These are phyloP conservation scores for Eupristina koningsbergeri DNA, from an alignment of 1,140 invertebrate species.

Conservation along the genomic window DNA sequence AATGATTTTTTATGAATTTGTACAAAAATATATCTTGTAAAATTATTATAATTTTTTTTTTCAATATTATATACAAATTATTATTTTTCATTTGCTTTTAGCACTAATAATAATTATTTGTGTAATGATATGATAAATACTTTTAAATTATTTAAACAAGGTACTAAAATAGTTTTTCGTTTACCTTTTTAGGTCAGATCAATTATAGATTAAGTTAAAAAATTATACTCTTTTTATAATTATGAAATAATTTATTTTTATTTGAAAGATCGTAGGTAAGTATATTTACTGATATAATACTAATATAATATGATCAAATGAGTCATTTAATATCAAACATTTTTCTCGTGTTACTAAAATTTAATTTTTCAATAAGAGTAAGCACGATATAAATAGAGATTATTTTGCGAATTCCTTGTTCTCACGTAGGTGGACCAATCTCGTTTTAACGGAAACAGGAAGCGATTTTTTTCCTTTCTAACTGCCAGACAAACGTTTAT, in stretches of 20 bases:
- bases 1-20: too few relatives aligned
- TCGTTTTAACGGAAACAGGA: constrained; percentile 43
- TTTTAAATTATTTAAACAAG: too few relatives aligned
- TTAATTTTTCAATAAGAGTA: not conserved
- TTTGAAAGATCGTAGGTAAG: not conserved
- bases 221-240: too few relatives aligned
- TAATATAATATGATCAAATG: not conserved
- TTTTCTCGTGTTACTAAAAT: not conserved
- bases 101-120: not conserved
- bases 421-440: constrained; percentile 35
- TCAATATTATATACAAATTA: too few relatives aligned
- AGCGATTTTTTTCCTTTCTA: constrained; percentile 19
- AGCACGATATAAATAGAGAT: not conserved
- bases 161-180: too few relatives aligned
- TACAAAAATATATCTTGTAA: too few relatives aligned
- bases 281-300: not conserved
- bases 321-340: not conserved
- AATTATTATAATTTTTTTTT: too few relatives aligned
- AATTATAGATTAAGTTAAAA: too few relatives aligned
- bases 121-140: not conserved
- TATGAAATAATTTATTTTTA: not conserved
- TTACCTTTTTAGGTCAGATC: too few relatives aligned
- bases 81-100: too few relatives aligned
- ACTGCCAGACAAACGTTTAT: not conserved
- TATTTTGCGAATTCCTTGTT: not conserved